These are phyloP conservation scores for Rhingia campestris DNA, from an alignment of 2,888 invertebrate genomes.

Conservation along the genomic window DNA sequence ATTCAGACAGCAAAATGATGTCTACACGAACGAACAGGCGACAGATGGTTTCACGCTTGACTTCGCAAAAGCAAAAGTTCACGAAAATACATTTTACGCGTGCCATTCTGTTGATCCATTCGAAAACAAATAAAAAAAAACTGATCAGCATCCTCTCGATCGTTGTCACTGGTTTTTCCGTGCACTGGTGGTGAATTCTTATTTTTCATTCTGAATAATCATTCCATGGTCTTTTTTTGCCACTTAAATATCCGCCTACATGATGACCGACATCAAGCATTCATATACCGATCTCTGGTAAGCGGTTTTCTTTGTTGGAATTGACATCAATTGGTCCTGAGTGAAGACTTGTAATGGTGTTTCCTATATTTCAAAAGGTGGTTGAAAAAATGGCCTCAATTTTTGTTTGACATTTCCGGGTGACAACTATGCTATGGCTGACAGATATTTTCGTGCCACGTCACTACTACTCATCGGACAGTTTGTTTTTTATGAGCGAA, in stretches of 20 bases:
- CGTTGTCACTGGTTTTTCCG: conserved; percentile 53
- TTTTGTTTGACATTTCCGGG: conserved; percentile 47
- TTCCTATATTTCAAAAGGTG: conserved; percentile 36
- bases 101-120: conserved; percentile 68
- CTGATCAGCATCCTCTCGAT: conserved; percentile 39
- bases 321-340: conserved; percentile 20
- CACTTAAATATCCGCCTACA: conserved; percentile 42
- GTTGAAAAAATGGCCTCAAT: conserved; percentile 28
- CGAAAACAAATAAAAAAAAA: conserved; percentile 53
- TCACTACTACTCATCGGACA: conserved; percentile 29
- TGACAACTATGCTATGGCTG: conserved; percentile 34
- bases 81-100: conserved; percentile 57
- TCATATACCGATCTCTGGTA: background rate
- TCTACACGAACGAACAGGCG: conserved; percentile 16
- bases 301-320: conserved; percentile 45
- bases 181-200: conserved; percentile 6
- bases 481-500: conserved; percentile 5
- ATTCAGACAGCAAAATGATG: conserved; percentile 31
- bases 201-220: conserved; percentile 3
- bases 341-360: conserved; percentile 7
- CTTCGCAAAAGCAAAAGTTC: conserved; percentile 7
- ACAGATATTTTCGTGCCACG: conserved; percentile 30
- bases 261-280: conserved; percentile 32
- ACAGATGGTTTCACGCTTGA: conserved; percentile 60
- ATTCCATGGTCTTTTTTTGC: conserved; percentile 10